A percentile compares a stretch with the other conserved stretches of the same genome.
phyloP scores from a whole-genome alignment of 2,797 vertebrate genomes.

The Pelodytes ibericus region DNA sequence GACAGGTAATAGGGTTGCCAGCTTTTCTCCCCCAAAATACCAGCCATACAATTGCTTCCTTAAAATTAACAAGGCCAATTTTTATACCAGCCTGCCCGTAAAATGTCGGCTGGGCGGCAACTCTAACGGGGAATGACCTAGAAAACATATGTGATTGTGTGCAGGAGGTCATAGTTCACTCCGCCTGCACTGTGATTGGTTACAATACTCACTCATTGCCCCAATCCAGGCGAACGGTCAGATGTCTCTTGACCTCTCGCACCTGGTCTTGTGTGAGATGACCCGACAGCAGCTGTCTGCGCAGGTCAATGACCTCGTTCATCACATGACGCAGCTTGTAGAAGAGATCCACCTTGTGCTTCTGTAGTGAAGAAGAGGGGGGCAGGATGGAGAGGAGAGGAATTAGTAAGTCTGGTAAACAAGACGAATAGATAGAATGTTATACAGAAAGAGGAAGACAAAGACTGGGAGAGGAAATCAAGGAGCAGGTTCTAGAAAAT shows the following conservation, averaged over 20 bases:
- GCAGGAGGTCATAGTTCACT: no score
- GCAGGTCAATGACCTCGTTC: conserved; percentile 97
- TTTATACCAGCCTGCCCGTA: no score
- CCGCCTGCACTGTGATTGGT: background rate
- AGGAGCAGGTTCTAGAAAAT: background rate
- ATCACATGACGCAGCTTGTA: conserved; percentile 98
- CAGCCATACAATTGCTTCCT: no score
- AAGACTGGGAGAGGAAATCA: background rate
- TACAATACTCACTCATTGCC: conserved; percentile 94
- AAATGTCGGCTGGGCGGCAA: no score
- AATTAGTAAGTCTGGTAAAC: background rate
- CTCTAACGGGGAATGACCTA: no score
- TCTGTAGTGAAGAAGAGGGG: conserved; percentile 70
- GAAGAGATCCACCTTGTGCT: conserved; percentile 98
- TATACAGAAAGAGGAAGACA: background rate
- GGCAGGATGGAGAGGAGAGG: background rate
- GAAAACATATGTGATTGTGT: no score
- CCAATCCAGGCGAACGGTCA: conserved; percentile 97
- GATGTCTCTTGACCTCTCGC: conserved; percentile 95
- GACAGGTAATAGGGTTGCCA: no score
- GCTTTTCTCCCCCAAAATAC: no score
- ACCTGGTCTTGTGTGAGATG: conserved; percentile 98
- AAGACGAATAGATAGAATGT: background rate
- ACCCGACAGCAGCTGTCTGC: conserved; percentile 95
- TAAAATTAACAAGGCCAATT: no score